Evolutionary conservation across 2,797 vertebrate genomes (phyloP), one percentile per base, ranked within the genome.

Genomic region (Lerista edwardsae): DNA sequence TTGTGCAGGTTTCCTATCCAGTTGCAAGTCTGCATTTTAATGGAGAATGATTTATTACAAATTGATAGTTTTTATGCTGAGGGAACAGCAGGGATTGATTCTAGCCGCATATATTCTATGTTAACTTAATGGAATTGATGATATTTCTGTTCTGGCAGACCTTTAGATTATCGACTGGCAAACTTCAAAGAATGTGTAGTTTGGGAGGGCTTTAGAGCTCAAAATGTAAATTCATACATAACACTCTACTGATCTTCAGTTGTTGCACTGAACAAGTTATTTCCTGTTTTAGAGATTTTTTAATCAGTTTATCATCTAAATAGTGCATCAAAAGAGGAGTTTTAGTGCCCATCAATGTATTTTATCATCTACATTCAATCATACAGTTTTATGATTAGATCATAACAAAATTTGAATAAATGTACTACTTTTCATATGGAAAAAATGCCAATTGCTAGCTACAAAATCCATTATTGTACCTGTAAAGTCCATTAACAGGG

Each of bases 101-200:
- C 1, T 0, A 74, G 8, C 29, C 2, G 2, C 14, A 65, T 76
- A 71, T 1, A 74, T 71, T 87, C 0, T 0, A 44, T 3, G 0
- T 0, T 68, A 29, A 15, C 41, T 85, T 79, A 62, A 4, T 78
- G 41, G 61, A 68, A 80, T 79, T 79, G 55, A 83, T 79, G 75
- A 62, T 31, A 84, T 75, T 80, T 79, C 12, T 47, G 71, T 79
- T 79, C 51, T 80, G 25, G 17, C 25, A 72, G 79, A 91, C 19
- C 4, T 2, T 23, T 68, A 74, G 1, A 75, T 12, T 19, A 25
- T 51, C 7, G 44, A 19, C 25, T 69, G 39, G 29, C 27, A 23
- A 73, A 83, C 44, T 47, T 55, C 3, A 0, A 88, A 88, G 25
- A 1, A 11, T 3, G 69, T 27, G 1, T 71, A 62, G 25, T 27